A percentile compares a stretch with the other conserved stretches of the same genome.
Conservation (phyloP, 2,888 invertebrate species). For the Itoplectis maculator region DNA sequence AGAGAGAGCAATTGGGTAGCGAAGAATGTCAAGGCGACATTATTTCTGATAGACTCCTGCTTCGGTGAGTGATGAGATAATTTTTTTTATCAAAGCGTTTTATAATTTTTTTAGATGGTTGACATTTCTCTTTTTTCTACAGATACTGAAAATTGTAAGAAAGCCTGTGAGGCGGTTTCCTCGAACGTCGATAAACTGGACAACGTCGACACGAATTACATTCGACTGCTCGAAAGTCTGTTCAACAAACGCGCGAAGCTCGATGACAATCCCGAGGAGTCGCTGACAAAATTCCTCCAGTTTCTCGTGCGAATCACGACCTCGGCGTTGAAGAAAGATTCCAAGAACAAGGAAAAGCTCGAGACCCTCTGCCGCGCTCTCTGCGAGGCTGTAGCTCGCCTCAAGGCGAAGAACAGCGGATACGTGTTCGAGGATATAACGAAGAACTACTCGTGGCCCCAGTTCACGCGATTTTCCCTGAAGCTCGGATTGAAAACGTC, state of each 20-base stretch:
- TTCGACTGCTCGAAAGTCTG: conserved; percentile 75
- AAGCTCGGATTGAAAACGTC: conserved; percentile 87
- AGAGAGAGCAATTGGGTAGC: conserved; percentile 75
- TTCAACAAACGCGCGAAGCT: conserved; percentile 73
- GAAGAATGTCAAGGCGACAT: conserved; percentile 87
- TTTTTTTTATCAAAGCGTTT: neutral
- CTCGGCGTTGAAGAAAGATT: conserved; percentile 78
- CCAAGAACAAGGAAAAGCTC: conserved; percentile 77
- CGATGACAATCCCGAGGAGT: conserved; percentile 55
- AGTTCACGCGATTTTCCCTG: conserved; percentile 86
- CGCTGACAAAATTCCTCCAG: conserved; percentile 75
- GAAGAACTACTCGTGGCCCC: conserved; percentile 80
- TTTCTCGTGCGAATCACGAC: conserved; percentile 78
- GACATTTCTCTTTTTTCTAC: neutral
- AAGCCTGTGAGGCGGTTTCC: conserved; percentile 75
- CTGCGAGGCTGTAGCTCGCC: conserved; percentile 67
- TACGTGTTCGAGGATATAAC: conserved; percentile 74
- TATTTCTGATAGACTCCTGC: conserved; percentile 85
- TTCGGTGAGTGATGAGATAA: conserved; percentile 72
- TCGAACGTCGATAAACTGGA: conserved; percentile 80
- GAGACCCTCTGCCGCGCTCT: conserved; percentile 73
- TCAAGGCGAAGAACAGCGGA: conserved; percentile 68
- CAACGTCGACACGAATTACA: conserved; percentile 73
- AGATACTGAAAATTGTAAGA: conserved; percentile 74
- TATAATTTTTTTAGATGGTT: too few relatives aligned